A percentile compares a stretch with the other conserved stretches of the same genome.
phyloP scores from a whole-genome alignment of 2,888 invertebrate genomes.

The Plebejus argus region DNA sequence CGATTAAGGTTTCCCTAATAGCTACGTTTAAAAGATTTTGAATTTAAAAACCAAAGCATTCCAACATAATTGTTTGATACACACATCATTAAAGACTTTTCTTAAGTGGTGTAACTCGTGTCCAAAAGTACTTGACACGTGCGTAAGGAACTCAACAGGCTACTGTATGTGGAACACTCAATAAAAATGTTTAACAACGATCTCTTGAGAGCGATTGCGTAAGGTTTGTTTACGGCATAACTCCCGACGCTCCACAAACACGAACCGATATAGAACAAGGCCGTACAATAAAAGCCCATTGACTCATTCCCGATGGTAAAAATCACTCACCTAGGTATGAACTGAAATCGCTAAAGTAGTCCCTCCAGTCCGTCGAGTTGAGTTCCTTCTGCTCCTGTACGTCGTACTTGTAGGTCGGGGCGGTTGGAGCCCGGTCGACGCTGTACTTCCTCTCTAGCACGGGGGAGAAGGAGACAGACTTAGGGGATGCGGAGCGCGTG shows the following conservation, averaged over 20 bases:
- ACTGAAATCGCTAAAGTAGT: constrained; percentile 76
- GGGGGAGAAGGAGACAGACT: constrained; percentile 84
- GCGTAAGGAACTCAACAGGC: constrained; percentile 20
- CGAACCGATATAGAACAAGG: constrained; percentile 76
- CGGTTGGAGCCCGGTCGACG: constrained; percentile 58
- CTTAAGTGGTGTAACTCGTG: not conserved
- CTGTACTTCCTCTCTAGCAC: constrained; percentile 81
- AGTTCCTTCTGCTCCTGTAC: constrained; percentile 64
- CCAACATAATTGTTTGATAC: no score
- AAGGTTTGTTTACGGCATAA: constrained; percentile 70
- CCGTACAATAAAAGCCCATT: constrained; percentile 65
- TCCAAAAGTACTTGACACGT: not conserved
- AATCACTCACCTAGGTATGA: constrained; percentile 75
- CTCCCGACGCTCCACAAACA: constrained; percentile 70
- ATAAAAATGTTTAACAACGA: constrained; percentile 37
- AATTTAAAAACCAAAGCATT: not conserved
- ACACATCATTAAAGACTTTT: no score
- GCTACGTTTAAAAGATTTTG: no score
- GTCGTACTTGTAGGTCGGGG: constrained; percentile 52
- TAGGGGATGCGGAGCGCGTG: constrained; percentile 84
- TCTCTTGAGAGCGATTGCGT: constrained; percentile 56
- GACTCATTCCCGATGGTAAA: constrained; percentile 61
- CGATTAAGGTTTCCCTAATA: no score
- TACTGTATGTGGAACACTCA: constrained; percentile 5
- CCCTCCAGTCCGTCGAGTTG: constrained; percentile 70